Base-by-base conservation (phyloP, 2,888 invertebrate species). In the Drosophila robusta region DNA sequence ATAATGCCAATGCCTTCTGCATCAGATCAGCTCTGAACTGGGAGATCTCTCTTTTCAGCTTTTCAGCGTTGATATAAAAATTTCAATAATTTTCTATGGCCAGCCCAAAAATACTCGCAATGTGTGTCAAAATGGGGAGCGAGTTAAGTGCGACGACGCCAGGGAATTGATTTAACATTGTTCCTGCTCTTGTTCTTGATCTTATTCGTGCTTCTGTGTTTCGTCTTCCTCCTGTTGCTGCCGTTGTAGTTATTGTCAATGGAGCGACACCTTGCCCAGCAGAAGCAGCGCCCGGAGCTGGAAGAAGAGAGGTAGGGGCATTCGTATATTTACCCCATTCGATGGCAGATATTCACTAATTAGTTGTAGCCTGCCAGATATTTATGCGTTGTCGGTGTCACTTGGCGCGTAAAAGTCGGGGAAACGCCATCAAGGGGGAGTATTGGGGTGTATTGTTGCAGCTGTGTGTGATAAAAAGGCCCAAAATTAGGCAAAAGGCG, bases 381-480 rank as follows among this genome's bases (percentile, higher is more conserved):
- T 89, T 86, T 87, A 89, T 89, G 89, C 82, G 70, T 74, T 73
- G 71, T 84, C 78, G 78, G 87, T 87, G 86, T 87, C 86, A 87
- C 85, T 86, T 85, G 78, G 77, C 86, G 85, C 87, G 87, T 89
- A 90, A 90, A 88, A 81, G 61, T 11, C 18, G 18, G 36, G 6
- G 24, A 49, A 8, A 11, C 7, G 39, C 36, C 18, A 32, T 29
- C 24, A n/a, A n/a, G 24, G 34, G 44, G 39, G 38, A n/a, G 42
- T 18, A 0, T 29, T 39, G 26, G 46, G 44, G 24, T n/a, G 49
- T 24, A 29, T 38, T 16, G 39, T 49, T 81, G 90, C 91, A 91
- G 91, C 91, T 91, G 91, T 86, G 90, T 83, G 78, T 70, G 87
- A 91, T 91, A 90, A 91, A 91, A 90, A 80, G 75, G 73, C 79